phyloP scores from a whole-genome alignment of 2,797 vertebrate genomes.

The Sebastes diaconus region DNA sequence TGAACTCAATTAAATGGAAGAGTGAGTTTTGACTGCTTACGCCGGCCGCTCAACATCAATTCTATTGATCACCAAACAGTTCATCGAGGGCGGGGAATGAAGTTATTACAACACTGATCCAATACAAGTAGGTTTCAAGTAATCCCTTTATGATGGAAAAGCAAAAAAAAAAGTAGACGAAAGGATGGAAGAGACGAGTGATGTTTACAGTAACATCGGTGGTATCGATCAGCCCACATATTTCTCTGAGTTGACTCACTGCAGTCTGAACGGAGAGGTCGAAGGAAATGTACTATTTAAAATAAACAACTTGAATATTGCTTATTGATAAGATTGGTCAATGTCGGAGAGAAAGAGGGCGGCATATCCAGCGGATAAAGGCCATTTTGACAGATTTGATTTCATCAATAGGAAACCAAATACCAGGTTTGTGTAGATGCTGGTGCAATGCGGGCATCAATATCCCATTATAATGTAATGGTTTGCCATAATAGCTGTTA shows the following conservation, averaged over 20 bases:
- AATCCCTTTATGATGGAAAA: constrained; percentile 4
- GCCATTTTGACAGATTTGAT: constrained; percentile 51
- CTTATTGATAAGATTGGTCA: constrained; percentile 6
- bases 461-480: constrained; percentile 59
- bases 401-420: constrained; percentile 52
- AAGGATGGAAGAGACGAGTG: not conserved
- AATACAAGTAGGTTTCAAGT: constrained; percentile 14
- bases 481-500: constrained; percentile 37
- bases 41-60: not conserved
- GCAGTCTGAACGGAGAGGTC: constrained; percentile 24
- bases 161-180: not conserved
- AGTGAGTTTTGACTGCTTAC: constrained; percentile 22
- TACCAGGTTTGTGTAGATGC: constrained; percentile 15
- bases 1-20: constrained; percentile 43
- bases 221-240: constrained; percentile 45
- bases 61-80: constrained; percentile 27
- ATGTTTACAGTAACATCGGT: constrained; percentile 28
- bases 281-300: constrained; percentile 13
- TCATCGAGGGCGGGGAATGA: constrained; percentile 1
- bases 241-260: constrained; percentile 42
- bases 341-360: not conserved
- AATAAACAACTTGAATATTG: not conserved
- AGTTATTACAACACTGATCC: constrained; percentile 22
- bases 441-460: constrained; percentile 48
- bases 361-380: constrained; percentile 4